A percentile compares a stretch with the other conserved stretches of the same genome.
phyloP scores from a whole-genome alignment of 2,797 vertebrate genomes.

The Esox masquinongy region DNA sequence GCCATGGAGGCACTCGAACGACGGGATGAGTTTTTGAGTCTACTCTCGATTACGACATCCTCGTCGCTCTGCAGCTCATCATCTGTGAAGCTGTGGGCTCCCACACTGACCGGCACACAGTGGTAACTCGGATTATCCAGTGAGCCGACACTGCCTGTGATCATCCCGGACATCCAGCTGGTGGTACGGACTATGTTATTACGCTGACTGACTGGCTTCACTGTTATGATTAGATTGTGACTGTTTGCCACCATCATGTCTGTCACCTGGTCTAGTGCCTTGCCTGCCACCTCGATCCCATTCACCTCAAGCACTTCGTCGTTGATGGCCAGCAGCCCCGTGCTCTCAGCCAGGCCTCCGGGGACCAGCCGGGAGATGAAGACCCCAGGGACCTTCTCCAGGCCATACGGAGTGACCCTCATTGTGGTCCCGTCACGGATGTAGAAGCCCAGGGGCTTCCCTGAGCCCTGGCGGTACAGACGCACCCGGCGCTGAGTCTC shows the following conservation, averaged over 20 bases:
- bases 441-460: constrained; percentile 84
- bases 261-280: constrained; percentile 85
- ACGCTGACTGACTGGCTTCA: constrained; percentile 85
- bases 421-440: constrained; percentile 83
- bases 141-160: constrained; percentile 63
- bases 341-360: constrained; percentile 61
- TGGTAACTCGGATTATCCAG: constrained; percentile 2
- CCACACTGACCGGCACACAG: not conserved
- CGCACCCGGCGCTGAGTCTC: constrained; percentile 83
- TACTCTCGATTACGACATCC: constrained; percentile 79
- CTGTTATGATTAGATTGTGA: constrained; percentile 84
- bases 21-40: not conserved
- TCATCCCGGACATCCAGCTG: constrained; percentile 62
- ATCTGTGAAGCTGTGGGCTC: constrained; percentile 38
- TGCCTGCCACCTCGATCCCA: constrained; percentile 83
- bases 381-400: constrained; percentile 83
- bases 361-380: constrained; percentile 87
- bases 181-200: constrained; percentile 82
- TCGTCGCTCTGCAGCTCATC: constrained; percentile 82
- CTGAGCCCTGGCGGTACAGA: constrained; percentile 80
- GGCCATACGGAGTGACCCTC: constrained; percentile 79
- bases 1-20: not conserved
- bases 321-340: constrained; percentile 82
- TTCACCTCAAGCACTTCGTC: constrained; percentile 87
- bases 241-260: constrained; percentile 92